Evolutionary conservation across 2,113 vertebrate species (phyloP).

Genomic region (Laterallus jamaicensis): DNA sequence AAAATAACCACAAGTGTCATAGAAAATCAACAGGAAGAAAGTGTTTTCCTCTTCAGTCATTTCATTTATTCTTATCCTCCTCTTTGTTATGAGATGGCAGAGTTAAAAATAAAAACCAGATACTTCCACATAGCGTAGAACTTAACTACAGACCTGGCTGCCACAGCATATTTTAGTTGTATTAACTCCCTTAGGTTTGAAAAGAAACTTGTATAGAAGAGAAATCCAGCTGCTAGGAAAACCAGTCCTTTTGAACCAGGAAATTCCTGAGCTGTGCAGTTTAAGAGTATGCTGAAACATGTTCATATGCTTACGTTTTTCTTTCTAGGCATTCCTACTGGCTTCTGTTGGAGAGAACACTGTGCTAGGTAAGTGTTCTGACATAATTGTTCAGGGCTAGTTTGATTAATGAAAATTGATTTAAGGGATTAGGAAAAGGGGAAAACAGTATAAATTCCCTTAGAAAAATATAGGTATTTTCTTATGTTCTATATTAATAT

Average conservation of each 20-base stretch:
- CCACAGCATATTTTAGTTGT: neutral
- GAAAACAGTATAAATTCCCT: neutral
- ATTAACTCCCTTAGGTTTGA: neutral
- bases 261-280: neutral
- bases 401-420: neutral
- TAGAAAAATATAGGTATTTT: neutral
- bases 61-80: neutral
- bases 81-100: neutral
- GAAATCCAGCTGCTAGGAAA: neutral
- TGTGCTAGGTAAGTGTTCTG: slow-evolving; percentile 11
- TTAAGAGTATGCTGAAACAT: neutral
- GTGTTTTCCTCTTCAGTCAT: neutral
- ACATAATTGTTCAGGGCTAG: neutral
- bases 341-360: neutral
- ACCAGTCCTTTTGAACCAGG: neutral
- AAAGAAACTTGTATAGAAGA: neutral
- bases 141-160: neutral
- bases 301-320: neutral
- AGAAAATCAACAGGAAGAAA: slow-evolving; percentile 3
- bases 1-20: neutral
- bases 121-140: neutral
- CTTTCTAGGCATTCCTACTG: slow-evolving; percentile 1
- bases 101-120: neutral
- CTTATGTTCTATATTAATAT: neutral
- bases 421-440: neutral